Evolutionary conservation across 2,113 vertebrate species (phyloP).

Genomic region (Agapornis roseicollis): DNA sequence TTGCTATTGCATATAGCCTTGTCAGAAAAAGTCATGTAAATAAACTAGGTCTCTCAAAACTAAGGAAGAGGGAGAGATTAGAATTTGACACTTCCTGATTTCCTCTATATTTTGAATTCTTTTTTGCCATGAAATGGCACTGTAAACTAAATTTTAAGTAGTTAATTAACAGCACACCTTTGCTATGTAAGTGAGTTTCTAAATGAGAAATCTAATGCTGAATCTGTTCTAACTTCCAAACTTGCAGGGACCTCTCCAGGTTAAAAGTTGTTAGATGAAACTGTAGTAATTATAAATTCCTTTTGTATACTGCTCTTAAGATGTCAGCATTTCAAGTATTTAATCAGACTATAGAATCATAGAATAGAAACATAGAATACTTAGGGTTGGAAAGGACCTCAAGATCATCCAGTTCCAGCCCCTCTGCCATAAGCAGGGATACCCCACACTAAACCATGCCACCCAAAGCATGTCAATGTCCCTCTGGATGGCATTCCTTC

Average conservation of each 20-base stretch:
- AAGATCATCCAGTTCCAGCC: no score
- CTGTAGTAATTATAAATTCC: neutral
- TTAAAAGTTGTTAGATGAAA: neutral
- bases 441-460: no score
- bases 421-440: no score
- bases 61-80: neutral
- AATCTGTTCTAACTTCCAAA: neutral
- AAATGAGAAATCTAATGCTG: neutral
- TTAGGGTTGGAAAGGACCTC: no score
- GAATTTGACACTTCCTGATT: neutral
- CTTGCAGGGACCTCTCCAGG: neutral
- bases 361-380: no score
- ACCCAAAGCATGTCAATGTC: no score
- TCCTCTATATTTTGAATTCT: neutral
- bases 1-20: neutral
- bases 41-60: neutral
- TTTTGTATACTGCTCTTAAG: neutral
- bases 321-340: neutral
- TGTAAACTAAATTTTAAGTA: neutral
- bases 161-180: neutral
- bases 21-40: neutral
- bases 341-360: neutral
- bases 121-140: neutral
- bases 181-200: neutral
- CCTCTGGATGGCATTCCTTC: no score